These are phyloP conservation scores for Drosophila nigricruria DNA, from an alignment of 2,888 invertebrate species.

Conservation along the genomic window DNA sequence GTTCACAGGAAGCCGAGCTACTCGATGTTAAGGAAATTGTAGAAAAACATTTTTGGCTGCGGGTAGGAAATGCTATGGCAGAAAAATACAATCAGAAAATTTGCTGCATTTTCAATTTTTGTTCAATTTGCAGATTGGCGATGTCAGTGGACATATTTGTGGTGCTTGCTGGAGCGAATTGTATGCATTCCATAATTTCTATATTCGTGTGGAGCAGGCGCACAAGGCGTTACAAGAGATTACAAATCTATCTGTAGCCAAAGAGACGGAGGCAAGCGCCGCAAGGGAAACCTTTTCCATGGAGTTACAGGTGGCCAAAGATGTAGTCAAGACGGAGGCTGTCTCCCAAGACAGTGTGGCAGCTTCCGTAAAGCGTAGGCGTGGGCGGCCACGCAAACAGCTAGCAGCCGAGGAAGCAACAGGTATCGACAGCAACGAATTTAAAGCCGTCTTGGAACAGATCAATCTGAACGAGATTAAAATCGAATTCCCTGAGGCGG, in stretches of 20 bases:
- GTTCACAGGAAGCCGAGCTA: slow-evolving; percentile 59
- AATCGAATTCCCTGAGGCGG: slow-evolving; percentile 67
- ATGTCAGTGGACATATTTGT: slow-evolving; percentile 54
- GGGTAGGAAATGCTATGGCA: slow-evolving; percentile 49
- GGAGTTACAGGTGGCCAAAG: neutral
- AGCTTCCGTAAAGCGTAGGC: slow-evolving; percentile 65
- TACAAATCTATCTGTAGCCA: neutral
- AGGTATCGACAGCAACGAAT: slow-evolving; percentile 45
- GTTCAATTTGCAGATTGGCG: slow-evolving; percentile 37
- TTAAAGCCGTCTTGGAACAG: slow-evolving; percentile 63
- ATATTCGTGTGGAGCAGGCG: slow-evolving; percentile 68
- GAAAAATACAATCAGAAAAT: neutral
- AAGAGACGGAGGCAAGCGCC: neutral
- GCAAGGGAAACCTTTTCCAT: neutral
- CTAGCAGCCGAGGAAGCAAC: slow-evolving; percentile 16
- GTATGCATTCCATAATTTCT: slow-evolving; percentile 78
- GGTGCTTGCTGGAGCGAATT: slow-evolving; percentile 72
- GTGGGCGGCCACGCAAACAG: slow-evolving; percentile 64
- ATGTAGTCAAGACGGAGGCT: slow-evolving; percentile 44
- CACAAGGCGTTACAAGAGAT: slow-evolving; percentile 40
- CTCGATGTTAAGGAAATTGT: slow-evolving; percentile 62
- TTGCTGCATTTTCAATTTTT: neutral
- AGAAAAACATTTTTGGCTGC: slow-evolving; percentile 76
- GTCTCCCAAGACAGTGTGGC: slow-evolving; percentile 67
- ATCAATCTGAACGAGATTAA: slow-evolving; percentile 66